Evolutionary conservation across 2,888 invertebrate species (phyloP).

Genomic region (Zeuzera pyrina): DNA sequence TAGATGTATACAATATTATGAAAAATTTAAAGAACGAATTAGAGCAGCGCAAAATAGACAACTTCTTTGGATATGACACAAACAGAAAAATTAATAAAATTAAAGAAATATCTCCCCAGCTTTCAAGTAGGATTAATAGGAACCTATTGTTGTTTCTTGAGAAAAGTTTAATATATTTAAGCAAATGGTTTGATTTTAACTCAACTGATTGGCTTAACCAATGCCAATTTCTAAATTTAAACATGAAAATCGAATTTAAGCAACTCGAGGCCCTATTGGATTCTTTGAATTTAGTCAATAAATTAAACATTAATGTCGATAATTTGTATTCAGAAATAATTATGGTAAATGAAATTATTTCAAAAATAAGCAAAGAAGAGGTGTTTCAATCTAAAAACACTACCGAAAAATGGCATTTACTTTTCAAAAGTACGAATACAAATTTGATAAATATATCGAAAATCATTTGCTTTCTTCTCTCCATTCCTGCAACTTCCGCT

Average conservation of each 20-base stretch:
- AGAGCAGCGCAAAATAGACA: constrained; percentile 12
- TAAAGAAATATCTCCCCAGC: no score
- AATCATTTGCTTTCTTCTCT: no score
- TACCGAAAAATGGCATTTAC: no score
- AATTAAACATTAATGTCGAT: no score
- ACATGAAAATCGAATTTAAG: constrained; percentile 10
- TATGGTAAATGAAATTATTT: no score
- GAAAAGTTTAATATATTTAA: constrained; percentile 8
- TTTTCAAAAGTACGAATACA: no score
- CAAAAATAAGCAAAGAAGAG: no score
- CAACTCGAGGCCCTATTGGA: no score
- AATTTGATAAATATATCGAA: no score
- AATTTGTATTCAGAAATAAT: no score
- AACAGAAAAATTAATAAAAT: constrained; percentile 11
- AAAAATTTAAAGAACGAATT: constrained; percentile 7
- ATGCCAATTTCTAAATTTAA: constrained; percentile 7
- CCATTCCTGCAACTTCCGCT: no score
- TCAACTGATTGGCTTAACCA: constrained; percentile 5
- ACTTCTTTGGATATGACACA: constrained; percentile 13
- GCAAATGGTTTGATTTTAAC: constrained; percentile 11
- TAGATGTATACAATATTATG: constrained; percentile 13
- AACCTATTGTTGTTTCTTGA: constrained; percentile 12
- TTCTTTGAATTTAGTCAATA: constrained; percentile 6
- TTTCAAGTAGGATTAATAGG: constrained; percentile 4
- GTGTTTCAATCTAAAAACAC: no score